Evolutionary conservation across 2,888 invertebrate genomes (phyloP), one percentile per base, ranked within the genome.

Genomic region (Neelides folsomi): DNA sequence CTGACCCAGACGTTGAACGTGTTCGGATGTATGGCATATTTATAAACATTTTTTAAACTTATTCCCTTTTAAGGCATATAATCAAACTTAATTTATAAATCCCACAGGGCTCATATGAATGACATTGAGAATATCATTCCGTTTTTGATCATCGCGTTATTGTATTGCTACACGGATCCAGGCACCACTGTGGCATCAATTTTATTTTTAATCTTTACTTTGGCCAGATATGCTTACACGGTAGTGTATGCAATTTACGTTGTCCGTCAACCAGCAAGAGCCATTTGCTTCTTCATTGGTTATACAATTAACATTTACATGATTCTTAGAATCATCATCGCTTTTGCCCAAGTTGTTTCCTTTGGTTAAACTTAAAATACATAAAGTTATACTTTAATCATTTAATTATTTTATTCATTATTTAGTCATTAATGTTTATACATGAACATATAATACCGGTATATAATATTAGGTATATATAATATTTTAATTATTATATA

Each of bases 81-180:
- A 8, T 36, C 38, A 13, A 15, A 13, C 38, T 38, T 15, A 13
- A 38, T 6, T 5, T 27, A 27, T 27, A 27, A 27, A 13, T n/a
- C 9, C 4, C 41, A 35, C 15, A 49, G 49, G n/a, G 49, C 49
- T 12, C 49, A 49, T 36, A 19, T 13, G 12, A 49, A 49, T 19
- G 49, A 49, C 36, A 16, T 49, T 12, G 49, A 49, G 37, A 49
- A 49, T 42, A 49, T 49, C n/a, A 16, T 49, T 40, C 49, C 49
- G n/a, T 49, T 49, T 37, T 43, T 49, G 18, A 35, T 43, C 37
- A 42, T 43, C n/a, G 49, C 41, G 19, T 36, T 49, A 18, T 34
- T 41, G 2, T 49, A 49, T 43, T 49, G 49, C 19, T 41, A 35
- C 41, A 49, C 41, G 6, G 36, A 42, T 36, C 49, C 49, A 2